Conservation (phyloP, 2,888 invertebrate genomes). For the Dasypogon diadema region DNA sequence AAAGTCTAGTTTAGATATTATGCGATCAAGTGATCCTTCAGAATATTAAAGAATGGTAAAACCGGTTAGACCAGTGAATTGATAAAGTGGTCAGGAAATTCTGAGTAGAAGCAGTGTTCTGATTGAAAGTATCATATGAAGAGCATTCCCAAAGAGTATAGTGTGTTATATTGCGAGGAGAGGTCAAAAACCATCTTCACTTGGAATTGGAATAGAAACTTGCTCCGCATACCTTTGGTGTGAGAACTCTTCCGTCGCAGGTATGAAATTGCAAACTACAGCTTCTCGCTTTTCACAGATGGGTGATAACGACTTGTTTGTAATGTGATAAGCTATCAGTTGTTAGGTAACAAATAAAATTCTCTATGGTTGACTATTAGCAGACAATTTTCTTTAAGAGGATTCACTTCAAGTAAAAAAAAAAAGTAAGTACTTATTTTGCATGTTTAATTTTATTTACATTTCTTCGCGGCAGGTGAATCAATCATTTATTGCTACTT, state of each 20-base stretch:
- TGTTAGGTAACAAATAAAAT: not conserved
- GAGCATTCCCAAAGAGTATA: not conserved
- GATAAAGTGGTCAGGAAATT: not conserved
- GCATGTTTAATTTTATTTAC: no score
- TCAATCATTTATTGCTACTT: no score
- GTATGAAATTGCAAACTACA: not conserved
- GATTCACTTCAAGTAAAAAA: no score
- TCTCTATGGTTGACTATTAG: no score
- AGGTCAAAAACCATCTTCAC: not conserved
- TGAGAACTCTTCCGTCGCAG: not conserved
- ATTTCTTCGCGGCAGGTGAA: no score
- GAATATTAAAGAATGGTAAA: not conserved
- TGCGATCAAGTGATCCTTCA: no score
- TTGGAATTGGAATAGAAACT: not conserved
- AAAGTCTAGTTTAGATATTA: no score
- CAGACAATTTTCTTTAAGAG: no score
- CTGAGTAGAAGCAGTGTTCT: not conserved
- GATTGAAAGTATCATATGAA: not conserved
- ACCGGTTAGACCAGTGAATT: not conserved
- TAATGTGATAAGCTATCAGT: not conserved
- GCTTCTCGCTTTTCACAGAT: not conserved
- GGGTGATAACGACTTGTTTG: not conserved
- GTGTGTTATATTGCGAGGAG: not conserved
- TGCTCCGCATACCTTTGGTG: not conserved
- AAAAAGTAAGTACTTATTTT: no score